These are phyloP conservation scores for Drosophila subobscura DNA, from an alignment of 1,140 invertebrate species.

Conservation along the genomic window DNA sequence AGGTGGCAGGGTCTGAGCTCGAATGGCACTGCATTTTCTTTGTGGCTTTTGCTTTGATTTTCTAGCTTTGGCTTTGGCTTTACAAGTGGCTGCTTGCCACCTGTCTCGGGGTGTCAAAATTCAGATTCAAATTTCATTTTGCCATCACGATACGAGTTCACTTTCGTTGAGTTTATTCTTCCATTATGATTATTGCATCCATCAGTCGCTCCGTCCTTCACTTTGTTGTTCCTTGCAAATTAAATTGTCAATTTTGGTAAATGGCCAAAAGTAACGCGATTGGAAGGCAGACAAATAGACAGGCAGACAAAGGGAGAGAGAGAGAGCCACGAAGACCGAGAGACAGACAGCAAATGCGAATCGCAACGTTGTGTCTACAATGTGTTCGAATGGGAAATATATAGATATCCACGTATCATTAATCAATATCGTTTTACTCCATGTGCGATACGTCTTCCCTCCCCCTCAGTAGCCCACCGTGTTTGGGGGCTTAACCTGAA, in stretches of 20 bases:
- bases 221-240: conserved; percentile 62
- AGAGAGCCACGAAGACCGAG: neutral
- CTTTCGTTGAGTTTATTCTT: conserved; percentile 36
- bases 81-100: conserved; percentile 33
- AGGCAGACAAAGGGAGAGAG: neutral
- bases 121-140: conserved; percentile 35
- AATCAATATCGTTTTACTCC: conserved; percentile 29
- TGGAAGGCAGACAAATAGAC: neutral
- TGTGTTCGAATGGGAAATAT: conserved; percentile 19
- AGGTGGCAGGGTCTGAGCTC: conserved; percentile 24
- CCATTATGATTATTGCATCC: conserved; percentile 62
- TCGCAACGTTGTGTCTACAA: too few species aligned
- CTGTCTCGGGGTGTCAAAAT: conserved; percentile 42
- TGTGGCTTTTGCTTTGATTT: conserved; percentile 12
- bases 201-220: neutral
- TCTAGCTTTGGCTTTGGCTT: conserved; percentile 14
- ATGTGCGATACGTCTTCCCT: too few species aligned
- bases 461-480: neutral
- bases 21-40: neutral
- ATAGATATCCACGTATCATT: conserved; percentile 13
- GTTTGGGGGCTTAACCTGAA: conserved; percentile 3
- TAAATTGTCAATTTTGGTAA: conserved; percentile 73
- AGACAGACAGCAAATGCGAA: too few species aligned
- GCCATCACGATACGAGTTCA: conserved; percentile 42
- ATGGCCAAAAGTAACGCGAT: conserved; percentile 51